Base-by-base conservation (phyloP, 2,888 invertebrate species). In the Epsilonema sp. region DNA sequence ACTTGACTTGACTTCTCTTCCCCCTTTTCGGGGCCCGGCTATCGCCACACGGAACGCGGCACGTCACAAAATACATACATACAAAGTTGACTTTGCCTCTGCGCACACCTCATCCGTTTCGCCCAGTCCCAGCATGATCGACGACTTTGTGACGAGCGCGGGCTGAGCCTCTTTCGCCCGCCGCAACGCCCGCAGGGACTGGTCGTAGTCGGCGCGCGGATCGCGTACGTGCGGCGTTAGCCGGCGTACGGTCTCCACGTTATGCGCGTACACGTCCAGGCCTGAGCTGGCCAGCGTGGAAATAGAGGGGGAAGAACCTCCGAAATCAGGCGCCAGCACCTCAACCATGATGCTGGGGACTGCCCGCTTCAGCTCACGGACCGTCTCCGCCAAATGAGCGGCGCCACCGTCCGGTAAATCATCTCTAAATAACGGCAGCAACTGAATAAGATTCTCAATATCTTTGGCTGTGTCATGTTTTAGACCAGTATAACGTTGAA, bases 191-290 rank as follows among this genome's bases (percentile, higher is more conserved):
- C 73, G 70, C 55, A 97, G 64, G 0, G 92, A 87, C 68, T 97
- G 97, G n/a, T 67, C 51, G 54, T 82, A 97, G 70, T 79, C 79
- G 13, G 97, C 97, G 50, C 94, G 74, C 24, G 82, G 79, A 65
- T 97, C 97, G 49, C 97, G 74, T 1, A 97, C 92, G 52, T 53
- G 56, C 2, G 61, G 61, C 2, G 63, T 64, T 24, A 63, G 47
- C 3, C 62, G 51, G n/a, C 54, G 51, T 3, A 59, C 90, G 0
- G 97, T 97, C 73, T 99, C 97, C 36, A 99, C 80, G 67, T 99
- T 97, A 67, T 97, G 97, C 0, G 94, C 94, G 66, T 82, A 94
- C 31, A 99, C 97, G 68, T 97, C 92, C 1, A 94, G 72, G 0
- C 86, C 86, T 49, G 82, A 78, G 2, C 39, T 13, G 2, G 52